phyloP scores from a whole-genome alignment of 2,113 vertebrate species.

The Piprites chloris region DNA sequence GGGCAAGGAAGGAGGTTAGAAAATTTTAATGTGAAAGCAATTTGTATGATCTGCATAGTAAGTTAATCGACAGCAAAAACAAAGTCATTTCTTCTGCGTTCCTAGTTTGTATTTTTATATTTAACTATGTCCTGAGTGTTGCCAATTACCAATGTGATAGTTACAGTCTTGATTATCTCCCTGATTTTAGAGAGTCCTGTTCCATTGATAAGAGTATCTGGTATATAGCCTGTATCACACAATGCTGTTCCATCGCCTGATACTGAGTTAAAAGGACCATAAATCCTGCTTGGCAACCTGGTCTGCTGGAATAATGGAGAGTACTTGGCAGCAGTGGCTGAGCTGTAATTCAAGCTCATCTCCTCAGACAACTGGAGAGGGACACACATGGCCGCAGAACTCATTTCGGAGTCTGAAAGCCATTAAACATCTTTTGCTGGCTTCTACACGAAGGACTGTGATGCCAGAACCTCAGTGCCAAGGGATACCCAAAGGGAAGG shows the following conservation, averaged over 20 bases:
- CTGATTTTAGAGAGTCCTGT: conserved; percentile 79
- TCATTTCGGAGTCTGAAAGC: conserved; percentile 75
- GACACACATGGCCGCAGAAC: conserved; percentile 75
- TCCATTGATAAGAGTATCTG: conserved; percentile 80
- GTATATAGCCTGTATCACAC: conserved; percentile 73
- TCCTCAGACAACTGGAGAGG: conserved; percentile 77
- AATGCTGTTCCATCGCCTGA: conserved; percentile 64
- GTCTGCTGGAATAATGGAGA: conserved; percentile 68
- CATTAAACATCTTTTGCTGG: conserved; percentile 78
- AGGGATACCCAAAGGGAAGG: conserved; percentile 73
- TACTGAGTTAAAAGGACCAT: conserved; percentile 73
- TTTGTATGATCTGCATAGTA: conserved; percentile 1
- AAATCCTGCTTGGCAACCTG: conserved; percentile 73
- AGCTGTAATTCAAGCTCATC: conserved; percentile 80
- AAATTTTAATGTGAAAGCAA: conserved; percentile 4
- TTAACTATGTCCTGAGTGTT: conserved; percentile 46
- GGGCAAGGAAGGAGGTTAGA: not conserved
- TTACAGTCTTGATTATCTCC: conserved; percentile 81
- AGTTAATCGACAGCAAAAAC: conserved; percentile 1
- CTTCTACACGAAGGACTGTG: conserved; percentile 46
- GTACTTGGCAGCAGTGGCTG: conserved; percentile 71
- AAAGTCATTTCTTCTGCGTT: not conserved
- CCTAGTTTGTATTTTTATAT: conserved; percentile 32
- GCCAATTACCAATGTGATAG: conserved; percentile 74
- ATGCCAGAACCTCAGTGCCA: conserved; percentile 72